Base-by-base conservation (phyloP, 2,113 vertebrate genomes). In the Synchiropus splendidus region DNA sequence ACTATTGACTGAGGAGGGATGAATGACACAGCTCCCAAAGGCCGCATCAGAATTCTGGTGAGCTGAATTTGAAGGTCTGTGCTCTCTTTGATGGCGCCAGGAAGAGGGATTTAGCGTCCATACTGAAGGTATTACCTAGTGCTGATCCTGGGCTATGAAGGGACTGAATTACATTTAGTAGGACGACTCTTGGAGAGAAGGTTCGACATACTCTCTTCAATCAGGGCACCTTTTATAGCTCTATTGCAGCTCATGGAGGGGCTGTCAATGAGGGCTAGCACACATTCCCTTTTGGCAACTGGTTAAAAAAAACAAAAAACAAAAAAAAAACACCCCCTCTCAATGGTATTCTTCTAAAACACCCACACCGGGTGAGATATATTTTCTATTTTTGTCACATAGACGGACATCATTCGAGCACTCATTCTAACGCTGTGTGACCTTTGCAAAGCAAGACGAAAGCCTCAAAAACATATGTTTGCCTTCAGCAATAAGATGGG, bases 1-100 rank as follows among this genome's bases (percentile, higher is more conserved):
- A 71, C 60, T 82, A 79, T 80, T 68, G 75, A 83, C 73, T 58
- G 54, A 74, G 43, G 18, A 54, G 59, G 69, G 66, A 82, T 82
- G 62, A 81, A 81, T 79, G 77, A 74, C 79, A 66, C 47, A 31
- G 51, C 58, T 78, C 75, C 75, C 74, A 52, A 57, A 64, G 74
- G 74, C 61, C 72, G 57, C 48, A 69, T 77, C 72, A 65, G 59
- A 74, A 74, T 75, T 79, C 67, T 80, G 77, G 77, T 67, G 71
- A 70, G 70, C 67, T 64, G 67, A 68, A 72, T 70, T 67, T 62
- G 51, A 70, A 67, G 60, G 70, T 62, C 45, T 45, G 46, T 61
- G 32, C 64, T 21, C 43, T 43, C 50, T 69, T 61, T 75, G 57
- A 75, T 67, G 46, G 49, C 18, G 64, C 67, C 69, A 72, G 54